phyloP scores from a whole-genome alignment of 2,888 invertebrate species.

The Macrosiphum euphorbiae region DNA sequence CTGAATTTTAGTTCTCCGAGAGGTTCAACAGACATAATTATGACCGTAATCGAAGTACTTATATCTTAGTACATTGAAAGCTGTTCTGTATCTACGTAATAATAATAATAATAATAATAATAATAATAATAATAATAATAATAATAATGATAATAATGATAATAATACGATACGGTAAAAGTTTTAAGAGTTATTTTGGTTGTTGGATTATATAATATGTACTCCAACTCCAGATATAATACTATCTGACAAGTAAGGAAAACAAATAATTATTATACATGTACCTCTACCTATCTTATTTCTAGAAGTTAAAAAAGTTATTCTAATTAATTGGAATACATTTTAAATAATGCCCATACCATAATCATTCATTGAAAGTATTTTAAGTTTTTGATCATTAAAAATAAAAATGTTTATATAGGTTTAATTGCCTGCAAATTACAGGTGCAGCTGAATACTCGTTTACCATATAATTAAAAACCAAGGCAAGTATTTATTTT shows the following conservation, averaged over 20 bases:
- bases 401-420: background rate
- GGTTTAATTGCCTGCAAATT: background rate
- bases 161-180: constrained; percentile 38
- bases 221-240: constrained; percentile 34
- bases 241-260: constrained; percentile 28
- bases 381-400: constrained; percentile 34
- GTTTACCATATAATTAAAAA: background rate
- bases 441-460: background rate
- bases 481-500: background rate
- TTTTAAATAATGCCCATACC: constrained; percentile 12
- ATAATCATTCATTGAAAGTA: background rate
- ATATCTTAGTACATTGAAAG: background rate
- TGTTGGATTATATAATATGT: constrained; percentile 1
- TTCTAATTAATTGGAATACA: constrained; percentile 9
- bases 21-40: constrained; percentile 50
- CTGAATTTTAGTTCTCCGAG: constrained; percentile 6
- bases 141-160: background rate
- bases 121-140: background rate
- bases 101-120: constrained; percentile 1
- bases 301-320: constrained; percentile 34
- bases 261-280: constrained; percentile 40
- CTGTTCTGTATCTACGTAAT: background rate
- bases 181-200: constrained; percentile 57
- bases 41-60: constrained; percentile 53
- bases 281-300: background rate